Percentiles rank a stretch among this genome's conserved stretches.
These are phyloP conservation scores for Drosophila sechellia DNA, from an alignment of 1,140 invertebrate species.

Conservation along the genomic window DNA sequence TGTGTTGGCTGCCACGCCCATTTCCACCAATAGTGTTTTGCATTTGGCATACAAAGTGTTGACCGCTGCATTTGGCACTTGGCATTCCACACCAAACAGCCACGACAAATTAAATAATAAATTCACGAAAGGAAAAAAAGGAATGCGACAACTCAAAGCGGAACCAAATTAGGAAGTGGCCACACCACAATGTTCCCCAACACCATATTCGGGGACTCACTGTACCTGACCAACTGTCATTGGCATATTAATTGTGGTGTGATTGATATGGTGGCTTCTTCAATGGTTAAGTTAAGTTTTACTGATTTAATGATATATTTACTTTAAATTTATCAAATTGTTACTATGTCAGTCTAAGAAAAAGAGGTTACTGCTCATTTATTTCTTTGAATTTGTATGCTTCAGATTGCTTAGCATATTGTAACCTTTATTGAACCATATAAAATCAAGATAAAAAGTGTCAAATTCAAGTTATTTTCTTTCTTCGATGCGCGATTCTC, in stretches of 20 bases:
- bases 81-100: constrained; percentile 63
- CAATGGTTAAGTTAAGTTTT: background rate
- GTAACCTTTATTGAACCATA: background rate
- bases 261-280: constrained; percentile 26
- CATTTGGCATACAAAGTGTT: constrained; percentile 53
- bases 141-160: constrained; percentile 64
- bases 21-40: constrained; percentile 9
- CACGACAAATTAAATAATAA: constrained; percentile 72
- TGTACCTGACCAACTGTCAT: constrained; percentile 43
- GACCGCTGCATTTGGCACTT: constrained; percentile 58
- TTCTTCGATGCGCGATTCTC: background rate
- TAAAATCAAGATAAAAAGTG: constrained; percentile 21
- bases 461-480: constrained; percentile 42
- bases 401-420: background rate
- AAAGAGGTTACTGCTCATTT: background rate
- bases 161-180: constrained; percentile 84
- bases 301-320: too few relatives aligned
- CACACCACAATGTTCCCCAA: constrained; percentile 48
- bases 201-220: constrained; percentile 56
- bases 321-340: too few relatives aligned
- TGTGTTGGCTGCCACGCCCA: background rate
- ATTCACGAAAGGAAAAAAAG: constrained; percentile 44
- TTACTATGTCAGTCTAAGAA: too few relatives aligned
- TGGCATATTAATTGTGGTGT: constrained; percentile 67
- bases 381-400: background rate